Conservation (phyloP, 2,888 invertebrate genomes). For the Didymodactylos carnosus region DNA sequence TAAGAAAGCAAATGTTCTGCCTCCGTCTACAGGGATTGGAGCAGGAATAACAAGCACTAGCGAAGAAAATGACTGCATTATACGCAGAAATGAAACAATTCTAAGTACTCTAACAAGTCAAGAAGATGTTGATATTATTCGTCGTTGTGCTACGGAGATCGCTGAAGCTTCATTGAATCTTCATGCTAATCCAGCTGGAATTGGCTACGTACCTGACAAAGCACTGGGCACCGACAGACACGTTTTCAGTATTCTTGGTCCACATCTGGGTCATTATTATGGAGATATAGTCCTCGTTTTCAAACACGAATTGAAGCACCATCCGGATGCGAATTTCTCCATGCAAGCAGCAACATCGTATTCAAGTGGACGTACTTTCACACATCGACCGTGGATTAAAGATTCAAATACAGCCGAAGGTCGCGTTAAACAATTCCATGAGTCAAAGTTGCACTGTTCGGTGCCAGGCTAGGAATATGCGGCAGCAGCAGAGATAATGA, state of each 20-base stretch:
- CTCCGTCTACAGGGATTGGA: fast-evolving
- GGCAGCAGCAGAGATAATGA: background rate
- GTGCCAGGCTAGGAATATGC: background rate
- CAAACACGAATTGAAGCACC: background rate
- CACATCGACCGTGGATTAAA: background rate
- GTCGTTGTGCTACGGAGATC: background rate
- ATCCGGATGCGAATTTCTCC: background rate
- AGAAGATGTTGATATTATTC: background rate
- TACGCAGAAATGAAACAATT: background rate
- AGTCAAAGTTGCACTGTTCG: background rate
- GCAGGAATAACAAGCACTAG: too few relatives aligned
- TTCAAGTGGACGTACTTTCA: background rate
- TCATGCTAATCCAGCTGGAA: background rate
- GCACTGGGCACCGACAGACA: background rate
- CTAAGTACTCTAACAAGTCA: background rate
- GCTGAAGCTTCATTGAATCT: background rate
- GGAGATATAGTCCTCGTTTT: background rate
- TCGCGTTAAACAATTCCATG: background rate
- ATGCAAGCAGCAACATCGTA: background rate
- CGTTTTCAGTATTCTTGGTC: background rate
- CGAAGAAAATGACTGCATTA: background rate
- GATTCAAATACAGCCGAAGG: background rate
- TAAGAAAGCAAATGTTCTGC: background rate
- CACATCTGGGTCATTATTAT: background rate
- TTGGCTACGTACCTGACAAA: background rate